These are phyloP conservation scores for Temnothorax nylanderi DNA, from an alignment of 1,140 invertebrate species.

Conservation along the genomic window DNA sequence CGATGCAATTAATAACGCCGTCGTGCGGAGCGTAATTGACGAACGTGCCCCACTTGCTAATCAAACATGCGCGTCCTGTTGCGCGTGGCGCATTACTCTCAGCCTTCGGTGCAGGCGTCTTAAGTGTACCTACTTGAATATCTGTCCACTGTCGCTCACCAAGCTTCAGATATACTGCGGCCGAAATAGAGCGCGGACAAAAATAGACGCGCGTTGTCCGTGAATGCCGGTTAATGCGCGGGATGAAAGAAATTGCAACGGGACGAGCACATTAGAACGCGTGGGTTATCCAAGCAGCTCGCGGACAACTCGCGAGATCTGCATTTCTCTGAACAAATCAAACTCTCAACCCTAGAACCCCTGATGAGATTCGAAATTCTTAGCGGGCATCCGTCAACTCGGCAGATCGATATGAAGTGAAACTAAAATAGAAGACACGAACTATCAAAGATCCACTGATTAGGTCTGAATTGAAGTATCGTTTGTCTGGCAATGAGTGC, in stretches of 20 bases:
- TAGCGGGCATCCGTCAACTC: background rate
- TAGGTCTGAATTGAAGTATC: background rate
- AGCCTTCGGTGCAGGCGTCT: background rate
- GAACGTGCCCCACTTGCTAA: conserved; percentile 56
- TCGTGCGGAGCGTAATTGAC: conserved; percentile 46
- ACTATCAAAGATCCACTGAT: background rate
- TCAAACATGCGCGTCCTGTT: conserved; percentile 44
- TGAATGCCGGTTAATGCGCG: conserved; percentile 61
- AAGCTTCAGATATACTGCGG: conserved; percentile 67
- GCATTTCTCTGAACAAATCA: background rate
- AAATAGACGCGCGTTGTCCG: conserved; percentile 60
- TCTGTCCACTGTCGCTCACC: conserved; percentile 64
- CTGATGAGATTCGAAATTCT: background rate
- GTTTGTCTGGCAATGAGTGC: background rate
- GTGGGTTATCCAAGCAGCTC: background rate
- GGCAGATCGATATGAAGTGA: background rate
- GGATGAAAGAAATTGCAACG: conserved; percentile 47
- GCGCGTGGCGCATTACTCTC: conserved; percentile 10
- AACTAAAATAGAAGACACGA: background rate
- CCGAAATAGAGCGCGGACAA: conserved; percentile 60
- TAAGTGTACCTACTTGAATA: conserved; percentile 54
- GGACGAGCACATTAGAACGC: background rate
- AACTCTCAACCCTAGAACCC: background rate
- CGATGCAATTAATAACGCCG: conserved; percentile 40
- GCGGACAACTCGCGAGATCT: background rate